A percentile compares a stretch with the other conserved stretches of the same genome.
phyloP scores from a whole-genome alignment of 2,113 vertebrate genomes.

The Siphamia tubifer region DNA sequence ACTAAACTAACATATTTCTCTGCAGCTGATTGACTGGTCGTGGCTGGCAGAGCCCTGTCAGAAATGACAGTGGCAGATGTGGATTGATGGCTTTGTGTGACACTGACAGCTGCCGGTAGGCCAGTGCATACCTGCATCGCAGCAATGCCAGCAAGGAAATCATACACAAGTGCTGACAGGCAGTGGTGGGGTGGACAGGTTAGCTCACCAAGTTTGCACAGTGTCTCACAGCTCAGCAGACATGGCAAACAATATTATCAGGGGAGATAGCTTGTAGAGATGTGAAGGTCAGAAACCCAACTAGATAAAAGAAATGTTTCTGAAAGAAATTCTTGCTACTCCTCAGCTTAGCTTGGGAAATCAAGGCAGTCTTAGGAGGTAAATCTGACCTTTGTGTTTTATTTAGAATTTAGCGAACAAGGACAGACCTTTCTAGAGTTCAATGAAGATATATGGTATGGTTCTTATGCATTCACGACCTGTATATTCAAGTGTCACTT shows the following conservation, averaged over 20 bases:
- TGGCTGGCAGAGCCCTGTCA: conserved; percentile 55
- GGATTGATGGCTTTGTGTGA: conserved; percentile 70
- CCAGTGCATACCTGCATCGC: conserved; percentile 47
- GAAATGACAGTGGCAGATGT: conserved; percentile 52
- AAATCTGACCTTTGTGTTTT: conserved; percentile 45
- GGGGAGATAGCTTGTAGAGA: conserved; percentile 45
- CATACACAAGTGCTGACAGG: conserved; percentile 61
- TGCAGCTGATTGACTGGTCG: conserved; percentile 46
- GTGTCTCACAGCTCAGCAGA: conserved; percentile 51
- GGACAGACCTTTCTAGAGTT: conserved; percentile 26
- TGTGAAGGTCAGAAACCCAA: conserved; percentile 48
- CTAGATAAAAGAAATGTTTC: conserved; percentile 48
- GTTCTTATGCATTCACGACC: not conserved
- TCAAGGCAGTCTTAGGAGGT: conserved; percentile 21
- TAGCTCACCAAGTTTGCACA: conserved; percentile 51
- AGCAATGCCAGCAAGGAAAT: conserved; percentile 59
- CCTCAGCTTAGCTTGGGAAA: conserved; percentile 37
- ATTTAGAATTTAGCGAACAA: conserved; percentile 21
- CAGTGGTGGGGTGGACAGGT: conserved; percentile 46
- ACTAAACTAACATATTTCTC: conserved; percentile 49
- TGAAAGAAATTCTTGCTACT: conserved; percentile 20
- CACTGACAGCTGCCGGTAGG: conserved; percentile 66
- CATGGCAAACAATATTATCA: conserved; percentile 57
- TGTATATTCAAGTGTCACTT: conserved; percentile 32
- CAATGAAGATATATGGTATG: conserved; percentile 31